A percentile compares a stretch with the other conserved stretches of the same genome.
phyloP scores from a whole-genome alignment of 2,797 vertebrate species.

The Melanotaenia trifasciata region DNA sequence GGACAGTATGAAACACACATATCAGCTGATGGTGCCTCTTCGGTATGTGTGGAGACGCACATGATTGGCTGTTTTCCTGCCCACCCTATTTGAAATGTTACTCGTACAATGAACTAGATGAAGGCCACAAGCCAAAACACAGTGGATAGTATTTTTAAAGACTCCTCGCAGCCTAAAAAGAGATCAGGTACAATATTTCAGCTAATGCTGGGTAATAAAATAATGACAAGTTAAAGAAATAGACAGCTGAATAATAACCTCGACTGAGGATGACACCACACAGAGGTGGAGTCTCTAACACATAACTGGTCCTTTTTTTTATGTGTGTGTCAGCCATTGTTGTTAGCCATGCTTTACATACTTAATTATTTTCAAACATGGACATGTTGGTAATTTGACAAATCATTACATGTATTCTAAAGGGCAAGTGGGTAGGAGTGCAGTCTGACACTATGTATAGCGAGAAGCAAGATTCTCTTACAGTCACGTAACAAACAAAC shows the following conservation, averaged over 20 bases:
- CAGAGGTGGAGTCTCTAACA: not conserved
- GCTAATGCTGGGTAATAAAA: not conserved
- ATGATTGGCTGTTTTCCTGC: not conserved
- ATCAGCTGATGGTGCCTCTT: not conserved
- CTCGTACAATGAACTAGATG: not conserved
- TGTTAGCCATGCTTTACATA: not conserved
- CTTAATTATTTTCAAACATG: conserved; percentile 42
- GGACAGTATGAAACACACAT: not conserved
- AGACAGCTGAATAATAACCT: not conserved
- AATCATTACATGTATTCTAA: conserved; percentile 35
- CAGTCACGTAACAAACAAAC: conserved; percentile 86
- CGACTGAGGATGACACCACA: not conserved
- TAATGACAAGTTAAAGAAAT: not conserved
- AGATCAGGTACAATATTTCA: not conserved
- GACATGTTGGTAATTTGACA: conserved; percentile 50
- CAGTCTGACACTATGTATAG: conserved; percentile 68
- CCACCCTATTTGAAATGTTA: conserved; percentile 8
- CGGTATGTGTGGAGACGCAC: not conserved
- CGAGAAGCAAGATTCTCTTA: conserved; percentile 60
- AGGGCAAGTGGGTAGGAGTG: conserved; percentile 24
- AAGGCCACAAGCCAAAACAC: not conserved
- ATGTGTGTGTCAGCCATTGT: not conserved
- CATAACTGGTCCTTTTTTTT: not conserved
- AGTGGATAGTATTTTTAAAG: not conserved
- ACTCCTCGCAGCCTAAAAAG: not conserved